Base-by-base conservation (phyloP, 2,888 invertebrate genomes). In the Lithosia quadra region DNA sequence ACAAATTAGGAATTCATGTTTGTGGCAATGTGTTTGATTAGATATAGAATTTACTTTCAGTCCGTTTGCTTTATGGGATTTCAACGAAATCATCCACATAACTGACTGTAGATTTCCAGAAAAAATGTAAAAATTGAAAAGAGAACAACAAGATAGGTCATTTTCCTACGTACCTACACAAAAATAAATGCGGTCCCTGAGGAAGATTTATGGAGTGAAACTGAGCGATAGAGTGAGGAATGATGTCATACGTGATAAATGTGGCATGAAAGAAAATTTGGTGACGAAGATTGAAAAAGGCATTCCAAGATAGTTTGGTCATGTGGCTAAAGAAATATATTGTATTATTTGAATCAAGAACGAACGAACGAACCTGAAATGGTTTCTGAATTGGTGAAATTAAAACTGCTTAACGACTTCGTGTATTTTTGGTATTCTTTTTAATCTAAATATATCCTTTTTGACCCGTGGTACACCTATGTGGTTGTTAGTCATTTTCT, bases 151-250 rank as follows among this genome's bases (percentile, higher is more conserved):
- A 49, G n/a, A 49, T 49, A n/a, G 49, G n/a, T 49, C 18, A 49
- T 49, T 49, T n/a, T 49, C n/a, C 49, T 49, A 49, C 49, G n/a
- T n/a, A n/a, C n/a, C n/a, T n/a, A 49, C 49, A 49, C 49, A n/a
- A 49, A 49, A 49, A 49, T 49, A 49, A 49, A 49, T 43, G n/a
- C 49, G 49, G 49, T 49, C 49, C n/a, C 49, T n/a, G n/a, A 49
- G 49, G 49, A 49, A 49, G 49, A 49, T 49, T 49, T 49, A 49
- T 49, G n/a, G 18, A 49, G 49, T 49, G 49, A 49, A 49, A 49
- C 49, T n/a, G 49, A 49, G 49, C n/a, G 49, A 49, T 49, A 49
- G 49, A n/a, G 49, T 49, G 49, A 49, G 49, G n/a, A 49, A 49
- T 49, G 49, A 49, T n/a, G 49, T 49, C 49, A 49, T 49, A 49